phyloP scores from a whole-genome alignment of 2,888 invertebrate species.

The Enoplolaimus lenunculus region DNA sequence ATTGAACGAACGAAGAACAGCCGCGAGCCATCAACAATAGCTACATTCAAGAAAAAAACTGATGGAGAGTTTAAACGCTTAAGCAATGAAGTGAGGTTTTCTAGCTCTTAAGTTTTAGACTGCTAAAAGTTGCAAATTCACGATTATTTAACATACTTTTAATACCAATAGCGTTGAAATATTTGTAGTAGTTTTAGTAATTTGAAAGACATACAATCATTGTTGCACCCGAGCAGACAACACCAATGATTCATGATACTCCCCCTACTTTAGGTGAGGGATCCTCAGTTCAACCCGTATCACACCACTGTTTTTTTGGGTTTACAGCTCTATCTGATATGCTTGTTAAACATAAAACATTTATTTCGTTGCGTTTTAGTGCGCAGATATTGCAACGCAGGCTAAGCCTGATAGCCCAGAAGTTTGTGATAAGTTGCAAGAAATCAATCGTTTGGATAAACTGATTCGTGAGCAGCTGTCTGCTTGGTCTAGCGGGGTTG shows the following conservation, averaged over 20 bases:
- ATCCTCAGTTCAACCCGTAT: too few relatives aligned
- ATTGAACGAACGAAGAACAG: conserved; percentile 51
- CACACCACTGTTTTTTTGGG: too few relatives aligned
- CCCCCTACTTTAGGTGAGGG: too few relatives aligned
- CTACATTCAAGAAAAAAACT: conserved; percentile 48
- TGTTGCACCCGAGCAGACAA: too few relatives aligned
- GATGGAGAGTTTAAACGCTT: conserved; percentile 52
- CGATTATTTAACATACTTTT: too few relatives aligned
- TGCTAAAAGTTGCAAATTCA: too few relatives aligned
- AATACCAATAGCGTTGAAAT: too few relatives aligned
- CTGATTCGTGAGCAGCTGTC: conserved; percentile 38
- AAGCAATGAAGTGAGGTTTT: conserved; percentile 47
- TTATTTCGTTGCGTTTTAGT: not conserved
- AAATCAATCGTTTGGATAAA: conserved; percentile 51
- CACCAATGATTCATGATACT: too few relatives aligned
- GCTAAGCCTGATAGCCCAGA: not conserved
- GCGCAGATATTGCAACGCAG: not conserved
- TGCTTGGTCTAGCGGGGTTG: conserved; percentile 49
- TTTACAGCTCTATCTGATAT: not conserved
- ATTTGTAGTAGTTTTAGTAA: too few relatives aligned
- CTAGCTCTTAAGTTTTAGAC: too few relatives aligned
- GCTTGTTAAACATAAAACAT: not conserved
- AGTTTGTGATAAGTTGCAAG: conserved; percentile 42
- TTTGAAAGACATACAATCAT: too few relatives aligned
- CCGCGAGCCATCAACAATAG: conserved; percentile 40